These are phyloP conservation scores for Sardina pilchardus DNA, from an alignment of 2,113 vertebrate species.

Conservation along the genomic window DNA sequence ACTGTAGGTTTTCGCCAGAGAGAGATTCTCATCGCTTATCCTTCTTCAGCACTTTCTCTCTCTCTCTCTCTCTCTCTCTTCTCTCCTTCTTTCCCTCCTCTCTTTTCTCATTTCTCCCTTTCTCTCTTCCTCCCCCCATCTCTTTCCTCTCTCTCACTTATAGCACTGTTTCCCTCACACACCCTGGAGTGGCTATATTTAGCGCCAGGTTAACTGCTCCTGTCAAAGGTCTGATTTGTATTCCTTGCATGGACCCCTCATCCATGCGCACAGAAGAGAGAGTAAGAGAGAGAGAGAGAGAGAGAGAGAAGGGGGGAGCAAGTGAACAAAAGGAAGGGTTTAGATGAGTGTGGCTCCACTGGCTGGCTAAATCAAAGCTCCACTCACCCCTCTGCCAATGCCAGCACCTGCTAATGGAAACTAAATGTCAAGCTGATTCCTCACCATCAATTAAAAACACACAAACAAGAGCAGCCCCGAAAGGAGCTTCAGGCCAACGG, in stretches of 20 bases:
- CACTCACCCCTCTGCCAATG: conserved; percentile 14
- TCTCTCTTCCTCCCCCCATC: conserved; percentile 42
- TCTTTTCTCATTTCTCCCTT: conserved; percentile 28
- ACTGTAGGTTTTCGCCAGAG: conserved; percentile 4
- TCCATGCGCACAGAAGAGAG: conserved; percentile 61
- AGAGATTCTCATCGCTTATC: neutral
- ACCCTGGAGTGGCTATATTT: conserved; percentile 70
- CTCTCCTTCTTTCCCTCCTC: conserved; percentile 3
- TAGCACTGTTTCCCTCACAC: conserved; percentile 42
- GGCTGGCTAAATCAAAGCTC: conserved; percentile 19
- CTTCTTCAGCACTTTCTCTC: conserved; percentile 22
- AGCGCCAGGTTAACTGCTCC: conserved; percentile 75
- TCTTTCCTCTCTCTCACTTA: conserved; percentile 32
- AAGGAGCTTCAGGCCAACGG: neutral
- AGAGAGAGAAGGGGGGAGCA: conserved; percentile 28
- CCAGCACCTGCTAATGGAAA: conserved; percentile 16
- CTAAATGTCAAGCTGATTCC: conserved; percentile 20
- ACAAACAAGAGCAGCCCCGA: conserved; percentile 4
- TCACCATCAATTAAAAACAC: conserved; percentile 40
- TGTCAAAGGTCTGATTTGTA: conserved; percentile 79
- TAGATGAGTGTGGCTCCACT: neutral
- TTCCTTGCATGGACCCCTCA: conserved; percentile 71
- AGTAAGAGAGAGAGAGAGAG: conserved; percentile 30
- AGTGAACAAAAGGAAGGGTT: conserved; percentile 1
- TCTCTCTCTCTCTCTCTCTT: conserved; percentile 38